Conservation (phyloP, 2,888 invertebrate genomes). For the Drosophila paracracens region DNA sequence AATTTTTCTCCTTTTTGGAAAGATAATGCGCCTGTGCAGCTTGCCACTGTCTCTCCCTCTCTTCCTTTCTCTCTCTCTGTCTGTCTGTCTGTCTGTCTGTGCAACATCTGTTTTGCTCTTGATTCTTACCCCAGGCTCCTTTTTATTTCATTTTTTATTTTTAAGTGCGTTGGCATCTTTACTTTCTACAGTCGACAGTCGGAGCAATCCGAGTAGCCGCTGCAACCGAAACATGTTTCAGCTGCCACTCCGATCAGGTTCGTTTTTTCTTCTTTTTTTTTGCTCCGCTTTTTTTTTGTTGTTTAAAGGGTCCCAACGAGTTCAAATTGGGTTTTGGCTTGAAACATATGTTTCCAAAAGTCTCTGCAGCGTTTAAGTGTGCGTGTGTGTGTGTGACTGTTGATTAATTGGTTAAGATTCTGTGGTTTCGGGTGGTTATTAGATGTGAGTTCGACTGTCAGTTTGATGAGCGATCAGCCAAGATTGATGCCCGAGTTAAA, state of each 20-base stretch:
- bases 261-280: conserved; percentile 30
- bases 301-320: conserved; percentile 42
- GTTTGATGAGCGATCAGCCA: conserved; percentile 38
- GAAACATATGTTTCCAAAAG: conserved; percentile 70
- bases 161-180: conserved; percentile 72
- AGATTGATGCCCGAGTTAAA: conserved; percentile 27
- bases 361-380: background rate
- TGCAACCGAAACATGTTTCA: conserved; percentile 70
- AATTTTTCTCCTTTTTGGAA: conserved; percentile 59
- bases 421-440: conserved; percentile 44
- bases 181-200: conserved; percentile 58
- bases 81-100: conserved; percentile 53
- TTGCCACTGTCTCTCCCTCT: conserved; percentile 25
- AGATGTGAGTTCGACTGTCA: conserved; percentile 27
- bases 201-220: conserved; percentile 40
- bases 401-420: conserved; percentile 77
- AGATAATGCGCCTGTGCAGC: conserved; percentile 55
- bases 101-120: conserved; percentile 75
- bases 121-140: conserved; percentile 53
- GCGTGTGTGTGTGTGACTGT: conserved; percentile 33
- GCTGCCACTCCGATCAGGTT: conserved; percentile 71
- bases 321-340: conserved; percentile 45
- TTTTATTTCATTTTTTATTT: conserved; percentile 35
- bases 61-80: too few relatives aligned
- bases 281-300: conserved; percentile 18